Conservation (phyloP, 1,140 invertebrate genomes). For the Harlomillsia oculata region DNA sequence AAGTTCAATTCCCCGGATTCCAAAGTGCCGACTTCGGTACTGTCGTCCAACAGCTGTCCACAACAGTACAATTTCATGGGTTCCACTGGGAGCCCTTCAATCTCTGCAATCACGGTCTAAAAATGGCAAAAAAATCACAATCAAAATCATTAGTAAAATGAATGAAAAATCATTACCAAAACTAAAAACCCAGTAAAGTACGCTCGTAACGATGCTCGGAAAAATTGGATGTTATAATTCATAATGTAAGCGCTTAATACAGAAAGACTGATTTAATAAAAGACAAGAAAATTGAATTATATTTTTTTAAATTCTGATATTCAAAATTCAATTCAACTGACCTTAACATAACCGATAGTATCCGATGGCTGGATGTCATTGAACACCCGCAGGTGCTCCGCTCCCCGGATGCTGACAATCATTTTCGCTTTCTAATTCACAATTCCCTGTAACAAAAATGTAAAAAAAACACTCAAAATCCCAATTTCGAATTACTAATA, state of each 20-base stretch:
- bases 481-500: background rate
- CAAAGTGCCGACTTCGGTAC: conserved; percentile 55
- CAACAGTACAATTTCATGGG: conserved; percentile 62
- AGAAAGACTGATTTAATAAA: no score
- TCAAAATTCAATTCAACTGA: conserved; percentile 34
- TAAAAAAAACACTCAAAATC: background rate
- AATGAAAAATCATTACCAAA: background rate
- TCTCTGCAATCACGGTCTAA: conserved; percentile 45
- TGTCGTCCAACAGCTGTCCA: conserved; percentile 64
- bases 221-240: no score
- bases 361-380: conserved; percentile 52
- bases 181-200: background rate
- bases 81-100: conserved; percentile 48
- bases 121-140: conserved; percentile 31
- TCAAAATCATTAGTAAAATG: background rate
- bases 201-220: no score
- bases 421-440: conserved; percentile 42
- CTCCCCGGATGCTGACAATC: conserved; percentile 55
- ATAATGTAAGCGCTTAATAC: no score
- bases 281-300: background rate
- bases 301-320: background rate
- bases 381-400: conserved; percentile 49
- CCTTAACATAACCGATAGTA: conserved; percentile 53
- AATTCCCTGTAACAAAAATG: background rate
- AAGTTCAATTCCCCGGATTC: conserved; percentile 62